Evolutionary conservation across 2,888 invertebrate genomes (phyloP).

Genomic region (Mythimna ferrago): DNA sequence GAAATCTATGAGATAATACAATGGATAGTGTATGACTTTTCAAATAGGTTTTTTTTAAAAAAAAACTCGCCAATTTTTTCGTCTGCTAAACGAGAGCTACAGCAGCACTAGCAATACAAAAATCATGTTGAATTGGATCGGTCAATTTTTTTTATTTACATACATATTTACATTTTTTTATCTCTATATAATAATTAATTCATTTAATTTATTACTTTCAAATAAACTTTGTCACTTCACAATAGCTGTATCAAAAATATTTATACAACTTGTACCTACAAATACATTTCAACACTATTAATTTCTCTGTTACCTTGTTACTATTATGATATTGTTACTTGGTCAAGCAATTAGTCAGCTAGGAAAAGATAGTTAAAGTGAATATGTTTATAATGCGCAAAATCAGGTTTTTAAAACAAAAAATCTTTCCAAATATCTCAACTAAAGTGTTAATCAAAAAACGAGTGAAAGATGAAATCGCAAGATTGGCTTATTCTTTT

Average conservation of each 20-base stretch:
- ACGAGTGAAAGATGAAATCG: not conserved
- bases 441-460: not conserved
- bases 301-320: not conserved
- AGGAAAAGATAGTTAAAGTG: not conserved
- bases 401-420: not conserved
- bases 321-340: not conserved
- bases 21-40: no score
- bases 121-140: no score
- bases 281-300: not conserved
- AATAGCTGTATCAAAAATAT: not conserved
- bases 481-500: conserved; percentile 2
- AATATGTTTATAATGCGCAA: not conserved
- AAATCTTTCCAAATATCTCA: not conserved
- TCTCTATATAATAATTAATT: no score
- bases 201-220: not conserved
- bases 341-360: no score
- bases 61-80: no score
- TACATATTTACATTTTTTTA: no score
- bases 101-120: not conserved
- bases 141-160: no score
- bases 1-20: no score
- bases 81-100: no score
- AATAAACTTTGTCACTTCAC: not conserved
- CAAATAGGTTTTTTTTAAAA: no score
- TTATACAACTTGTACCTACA: not conserved